Conservation (phyloP, 2,797 vertebrate species). For the Rhadinocentrus ornatus region DNA sequence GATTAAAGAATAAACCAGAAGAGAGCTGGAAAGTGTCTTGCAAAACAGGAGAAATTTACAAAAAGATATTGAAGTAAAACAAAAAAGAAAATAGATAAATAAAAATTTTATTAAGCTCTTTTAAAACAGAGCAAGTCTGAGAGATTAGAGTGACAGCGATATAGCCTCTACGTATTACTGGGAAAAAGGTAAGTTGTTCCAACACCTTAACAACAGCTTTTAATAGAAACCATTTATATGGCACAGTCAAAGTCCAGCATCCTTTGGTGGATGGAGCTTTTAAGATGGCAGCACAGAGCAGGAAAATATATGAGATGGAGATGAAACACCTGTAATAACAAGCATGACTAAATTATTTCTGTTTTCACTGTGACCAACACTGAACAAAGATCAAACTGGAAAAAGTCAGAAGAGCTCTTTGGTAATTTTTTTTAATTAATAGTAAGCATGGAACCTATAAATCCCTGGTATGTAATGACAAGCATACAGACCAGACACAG, state of each 20-base stretch:
- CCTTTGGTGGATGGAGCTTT: conserved; percentile 23
- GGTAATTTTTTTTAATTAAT: neutral
- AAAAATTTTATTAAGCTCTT: neutral
- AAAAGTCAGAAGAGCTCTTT: neutral
- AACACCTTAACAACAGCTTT: conserved; percentile 19
- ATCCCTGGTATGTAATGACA: neutral
- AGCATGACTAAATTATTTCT: neutral
- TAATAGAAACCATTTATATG: neutral
- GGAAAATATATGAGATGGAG: conserved; percentile 22
- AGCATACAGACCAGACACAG: neutral
- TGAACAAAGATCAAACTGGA: conserved; percentile 4
- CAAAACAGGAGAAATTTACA: neutral
- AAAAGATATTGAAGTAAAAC: conserved; percentile 11
- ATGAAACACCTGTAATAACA: conserved; percentile 37
- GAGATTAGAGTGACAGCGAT: conserved; percentile 12
- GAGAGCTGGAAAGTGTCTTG: conserved; percentile 13
- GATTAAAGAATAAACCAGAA: conserved; percentile 22
- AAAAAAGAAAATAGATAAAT: conserved; percentile 15
- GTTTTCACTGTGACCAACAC: neutral
- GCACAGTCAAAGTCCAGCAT: neutral
- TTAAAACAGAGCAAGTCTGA: conserved; percentile 18
- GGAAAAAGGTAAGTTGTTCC: conserved; percentile 37
- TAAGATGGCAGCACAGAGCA: conserved; percentile 1
- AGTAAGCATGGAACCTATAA: neutral
- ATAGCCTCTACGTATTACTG: conserved; percentile 13